Conservation (phyloP, 37 sponge, comb jelly and placozoan genomes). For the Crambe crambe region DNA sequence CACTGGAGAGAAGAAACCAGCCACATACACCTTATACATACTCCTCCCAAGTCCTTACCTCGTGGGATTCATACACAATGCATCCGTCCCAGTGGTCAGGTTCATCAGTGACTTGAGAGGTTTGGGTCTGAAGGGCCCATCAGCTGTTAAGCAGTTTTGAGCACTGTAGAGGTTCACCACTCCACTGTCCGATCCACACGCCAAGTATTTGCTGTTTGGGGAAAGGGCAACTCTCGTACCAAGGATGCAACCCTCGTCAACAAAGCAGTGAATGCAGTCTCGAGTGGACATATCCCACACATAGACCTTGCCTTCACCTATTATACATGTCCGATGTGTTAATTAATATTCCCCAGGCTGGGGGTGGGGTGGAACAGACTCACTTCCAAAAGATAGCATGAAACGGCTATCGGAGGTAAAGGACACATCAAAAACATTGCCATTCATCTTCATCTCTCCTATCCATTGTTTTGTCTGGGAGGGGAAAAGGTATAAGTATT, state of each 20-base stretch:
- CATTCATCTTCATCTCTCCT: constrained; percentile 91
- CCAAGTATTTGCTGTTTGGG: constrained; percentile 47
- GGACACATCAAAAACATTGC: constrained; percentile 64
- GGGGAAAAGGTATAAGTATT: neutral
- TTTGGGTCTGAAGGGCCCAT: constrained; percentile 32
- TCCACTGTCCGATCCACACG: constrained; percentile 85
- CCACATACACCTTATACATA: neutral
- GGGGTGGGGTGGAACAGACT: constrained; percentile 17
- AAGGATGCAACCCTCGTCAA: constrained; percentile 79
- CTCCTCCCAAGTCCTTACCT: constrained; percentile 32
- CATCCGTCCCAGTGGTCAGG: constrained; percentile 68
- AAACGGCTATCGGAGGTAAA: constrained; percentile 69
- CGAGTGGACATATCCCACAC: constrained; percentile 92
- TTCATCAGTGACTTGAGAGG: constrained; percentile 79
- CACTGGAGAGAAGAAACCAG: constrained; percentile 49
- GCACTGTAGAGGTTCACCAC: constrained; percentile 86
- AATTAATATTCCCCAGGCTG: neutral
- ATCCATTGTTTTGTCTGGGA: constrained; percentile 89
- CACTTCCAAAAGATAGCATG: constrained; percentile 83
- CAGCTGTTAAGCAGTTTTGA: constrained; percentile 11
- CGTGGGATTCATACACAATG: constrained; percentile 69
- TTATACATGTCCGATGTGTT: neutral
- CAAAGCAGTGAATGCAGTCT: constrained; percentile 80
- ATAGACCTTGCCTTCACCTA: constrained; percentile 92
- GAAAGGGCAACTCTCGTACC: constrained; percentile 68